Evolutionary conservation across 35 echinoderm and acorn worm species (phyloP), one percentile per base, ranked within the genome.

Genomic region (Patiria miniata): DNA sequence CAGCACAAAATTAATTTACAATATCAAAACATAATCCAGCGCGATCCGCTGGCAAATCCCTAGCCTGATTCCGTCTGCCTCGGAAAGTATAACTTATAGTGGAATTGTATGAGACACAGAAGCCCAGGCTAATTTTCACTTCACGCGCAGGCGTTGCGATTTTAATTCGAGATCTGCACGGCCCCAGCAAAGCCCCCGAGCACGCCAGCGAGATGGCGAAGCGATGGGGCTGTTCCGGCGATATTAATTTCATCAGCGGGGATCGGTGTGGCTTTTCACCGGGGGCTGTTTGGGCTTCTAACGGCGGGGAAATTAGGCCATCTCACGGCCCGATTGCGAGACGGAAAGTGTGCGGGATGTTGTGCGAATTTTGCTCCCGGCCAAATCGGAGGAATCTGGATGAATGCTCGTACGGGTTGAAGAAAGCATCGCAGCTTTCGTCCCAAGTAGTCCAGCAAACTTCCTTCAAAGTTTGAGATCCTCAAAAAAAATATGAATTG

Each of bases 21-120:
- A 73, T 73, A 73, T 73, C 65, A 73, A 73, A 73, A 73, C 65
- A 73, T 73, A 73, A 73, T 73, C 65, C 65, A 73, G 65, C 65
- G 65, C 14, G 26, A 73, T 73, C 65, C 65, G 26, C 65, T 26
- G 34, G 30, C 14, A 34, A 73, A 73, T 73, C 65, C 65, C 7
- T 34, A 73, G 65, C 65, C 65, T 73, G 65, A 34, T 7, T 36
- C 16, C 29, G 16, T 30, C 29, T 2, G 22, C 29, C 34, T 9
- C 7, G 65, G 9, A 30, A 8, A 73, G 29, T 73, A 10, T 1
- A 34, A 22, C 21, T 26, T 2, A 12, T 47, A 23, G 26, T 73
- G 65, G 65, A 34, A 73, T 73, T 14, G 42, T 14, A 28, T 23
- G 34, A 73, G 65, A 73, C 65, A 23, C 23, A 23, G 65, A 30